Conservation (phyloP, 1,140 invertebrate species). For the Caenorhabditis inopinata region DNA sequence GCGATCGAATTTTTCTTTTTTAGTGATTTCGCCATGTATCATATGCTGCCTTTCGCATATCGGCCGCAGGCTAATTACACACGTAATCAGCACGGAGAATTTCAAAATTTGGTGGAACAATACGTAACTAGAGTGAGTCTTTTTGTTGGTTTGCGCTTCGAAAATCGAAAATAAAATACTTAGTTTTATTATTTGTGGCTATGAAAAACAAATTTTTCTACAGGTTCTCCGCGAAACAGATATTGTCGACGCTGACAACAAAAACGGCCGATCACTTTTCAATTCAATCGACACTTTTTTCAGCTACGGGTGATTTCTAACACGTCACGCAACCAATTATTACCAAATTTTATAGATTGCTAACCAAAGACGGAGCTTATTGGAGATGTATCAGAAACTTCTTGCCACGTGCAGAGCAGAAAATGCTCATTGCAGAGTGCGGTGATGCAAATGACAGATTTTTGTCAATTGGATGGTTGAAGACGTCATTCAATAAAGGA, state of each 20-base stretch:
- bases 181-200: too few species aligned
- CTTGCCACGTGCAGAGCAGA: conserved; percentile 45
- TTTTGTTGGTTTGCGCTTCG: too few species aligned
- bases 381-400: conserved; percentile 51
- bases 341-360: conserved; percentile 39
- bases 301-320: conserved; percentile 44
- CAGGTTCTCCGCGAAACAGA: not conserved
- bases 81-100: not conserved
- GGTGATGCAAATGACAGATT: conserved; percentile 36
- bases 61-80: not conserved
- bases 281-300: conserved; percentile 53
- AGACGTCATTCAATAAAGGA: conserved; percentile 52
- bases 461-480: conserved; percentile 52
- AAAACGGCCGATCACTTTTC: conserved; percentile 40
- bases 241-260: conserved; percentile 20
- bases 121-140: not conserved
- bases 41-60: conserved; percentile 10
- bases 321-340: not conserved
- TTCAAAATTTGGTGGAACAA: not conserved
- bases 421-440: conserved; percentile 48
- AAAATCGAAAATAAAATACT: too few species aligned
- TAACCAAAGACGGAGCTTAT: conserved; percentile 45
- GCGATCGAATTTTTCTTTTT: too few species aligned
- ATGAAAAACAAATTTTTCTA: too few species aligned
- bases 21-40: conserved; percentile 23